Percentiles rank a stretch among this genome's conserved stretches.
Evolutionary conservation across 2,888 invertebrate species (phyloP).

Genomic region (Mythimna vitellina): DNA sequence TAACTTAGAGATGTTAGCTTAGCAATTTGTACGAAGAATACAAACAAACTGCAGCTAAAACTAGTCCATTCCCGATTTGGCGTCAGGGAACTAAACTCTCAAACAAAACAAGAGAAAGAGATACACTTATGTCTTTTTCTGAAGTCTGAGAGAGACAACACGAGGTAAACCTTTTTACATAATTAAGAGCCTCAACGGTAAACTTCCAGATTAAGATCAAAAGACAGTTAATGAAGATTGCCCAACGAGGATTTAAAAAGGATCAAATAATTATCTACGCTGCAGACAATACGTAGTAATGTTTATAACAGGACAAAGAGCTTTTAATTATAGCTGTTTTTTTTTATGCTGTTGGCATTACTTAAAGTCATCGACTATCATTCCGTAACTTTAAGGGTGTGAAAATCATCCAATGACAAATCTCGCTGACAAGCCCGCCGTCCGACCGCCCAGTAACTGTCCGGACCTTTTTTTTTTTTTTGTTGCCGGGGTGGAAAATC

Average conservation of each 20-base stretch:
- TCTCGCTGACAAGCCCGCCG: too few relatives aligned
- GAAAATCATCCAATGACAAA: too few relatives aligned
- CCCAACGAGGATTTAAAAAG: conserved; percentile 14
- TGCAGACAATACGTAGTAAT: background rate
- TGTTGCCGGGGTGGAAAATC: too few relatives aligned
- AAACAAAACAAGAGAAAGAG: conserved; percentile 27
- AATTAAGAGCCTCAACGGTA: conserved; percentile 29
- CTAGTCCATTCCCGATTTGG: conserved; percentile 19
- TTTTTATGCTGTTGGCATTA: background rate
- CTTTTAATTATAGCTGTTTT: background rate
- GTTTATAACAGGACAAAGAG: background rate
- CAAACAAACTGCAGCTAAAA: conserved; percentile 18
- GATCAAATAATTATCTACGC: background rate
- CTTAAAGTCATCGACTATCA: background rate
- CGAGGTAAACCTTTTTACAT: conserved; percentile 44
- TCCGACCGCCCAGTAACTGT: too few relatives aligned
- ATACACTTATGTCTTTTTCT: background rate
- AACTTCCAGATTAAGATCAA: conserved; percentile 40
- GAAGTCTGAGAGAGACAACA: conserved; percentile 16
- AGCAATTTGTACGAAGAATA: background rate
- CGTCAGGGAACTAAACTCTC: conserved; percentile 17
- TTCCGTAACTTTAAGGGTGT: too few relatives aligned
- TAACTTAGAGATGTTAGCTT: background rate
- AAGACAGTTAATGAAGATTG: conserved; percentile 32
- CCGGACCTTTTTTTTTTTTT: too few relatives aligned